These are phyloP conservation scores for Iselma pallidipennis DNA, from an alignment of 2,888 invertebrate genomes.

Conservation along the genomic window DNA sequence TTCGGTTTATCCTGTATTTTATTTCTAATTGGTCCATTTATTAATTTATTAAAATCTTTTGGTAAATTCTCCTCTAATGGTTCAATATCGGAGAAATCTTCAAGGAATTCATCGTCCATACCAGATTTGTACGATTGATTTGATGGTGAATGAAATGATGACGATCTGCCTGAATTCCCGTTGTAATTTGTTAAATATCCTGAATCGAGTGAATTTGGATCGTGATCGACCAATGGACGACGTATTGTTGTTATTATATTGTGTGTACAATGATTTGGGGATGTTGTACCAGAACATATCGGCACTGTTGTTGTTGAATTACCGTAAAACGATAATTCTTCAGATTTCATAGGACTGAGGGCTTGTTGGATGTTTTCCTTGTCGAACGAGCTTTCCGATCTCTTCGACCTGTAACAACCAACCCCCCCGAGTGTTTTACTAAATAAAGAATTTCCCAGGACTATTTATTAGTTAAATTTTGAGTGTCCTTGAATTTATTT, in stretches of 20 bases:
- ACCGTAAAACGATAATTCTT: conserved; percentile 51
- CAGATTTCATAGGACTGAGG: conserved; percentile 45
- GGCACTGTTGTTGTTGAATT: conserved; percentile 38
- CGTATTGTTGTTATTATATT: conserved; percentile 38
- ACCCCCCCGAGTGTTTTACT: conserved; percentile 3
- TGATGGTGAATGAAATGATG: conserved; percentile 43
- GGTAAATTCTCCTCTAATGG: conserved; percentile 60
- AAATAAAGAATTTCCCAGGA: not conserved
- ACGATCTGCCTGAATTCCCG: conserved; percentile 42
- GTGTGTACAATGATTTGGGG: conserved; percentile 42
- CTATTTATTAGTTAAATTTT: conserved; percentile 3
- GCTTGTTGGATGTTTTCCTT: conserved; percentile 46
- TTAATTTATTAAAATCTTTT: conserved; percentile 62
- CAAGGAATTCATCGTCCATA: conserved; percentile 68
- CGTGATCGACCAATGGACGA: conserved; percentile 59
- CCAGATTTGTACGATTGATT: conserved; percentile 56
- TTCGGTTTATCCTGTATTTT: conserved; percentile 39
- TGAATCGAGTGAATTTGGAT: conserved; percentile 64
- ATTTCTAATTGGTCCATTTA: conserved; percentile 59
- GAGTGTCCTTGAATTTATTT: conserved; percentile 19
- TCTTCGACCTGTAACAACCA: conserved; percentile 2
- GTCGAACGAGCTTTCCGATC: conserved; percentile 33
- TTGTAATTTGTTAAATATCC: conserved; percentile 58
- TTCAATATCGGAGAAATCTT: conserved; percentile 67
- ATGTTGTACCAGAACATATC: conserved; percentile 35